Percentiles rank a stretch among this genome's conserved stretches.
phyloP scores from a whole-genome alignment of 35 echinoderm and acorn worm species.

The Apostichopus parvimensis region DNA sequence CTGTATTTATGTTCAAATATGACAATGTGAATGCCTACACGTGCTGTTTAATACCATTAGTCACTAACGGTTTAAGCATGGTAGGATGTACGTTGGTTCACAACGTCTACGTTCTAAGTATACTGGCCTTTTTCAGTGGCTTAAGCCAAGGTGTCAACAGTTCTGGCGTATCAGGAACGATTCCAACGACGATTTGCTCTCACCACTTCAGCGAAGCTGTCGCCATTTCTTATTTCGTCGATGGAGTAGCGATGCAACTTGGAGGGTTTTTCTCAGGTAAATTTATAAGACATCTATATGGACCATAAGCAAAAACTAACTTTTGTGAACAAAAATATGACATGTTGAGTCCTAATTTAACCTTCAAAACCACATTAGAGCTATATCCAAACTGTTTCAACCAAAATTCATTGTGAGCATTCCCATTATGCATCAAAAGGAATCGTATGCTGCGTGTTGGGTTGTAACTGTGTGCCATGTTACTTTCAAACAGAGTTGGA shows the following conservation, averaged over 20 bases:
- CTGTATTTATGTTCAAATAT: not conserved
- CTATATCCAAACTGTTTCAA: too few species aligned
- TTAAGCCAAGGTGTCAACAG: not conserved
- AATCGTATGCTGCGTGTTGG: too few species aligned
- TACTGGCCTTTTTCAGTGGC: not conserved
- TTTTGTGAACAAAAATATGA: too few species aligned
- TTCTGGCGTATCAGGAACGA: not conserved
- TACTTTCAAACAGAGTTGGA: too few species aligned
- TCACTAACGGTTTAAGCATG: not conserved
- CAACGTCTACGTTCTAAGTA: not conserved
- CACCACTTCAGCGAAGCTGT: not conserved
- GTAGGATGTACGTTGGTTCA: not conserved
- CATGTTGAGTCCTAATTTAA: too few species aligned
- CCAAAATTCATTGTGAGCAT: too few species aligned
- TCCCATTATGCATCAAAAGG: too few species aligned
- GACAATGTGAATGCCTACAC: not conserved
- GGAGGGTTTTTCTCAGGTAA: constrained; percentile 19
- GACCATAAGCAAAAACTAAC: too few species aligned
- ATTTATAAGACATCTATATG: too few species aligned
- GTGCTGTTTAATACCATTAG: not conserved
- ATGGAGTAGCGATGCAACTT: constrained; percentile 5
- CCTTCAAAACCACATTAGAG: too few species aligned
- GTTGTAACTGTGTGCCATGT: too few species aligned
- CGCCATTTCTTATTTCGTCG: not conserved
- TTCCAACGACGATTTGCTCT: not conserved